phyloP scores from a whole-genome alignment of 2,888 invertebrate species.

The Leptinotarsa haldemani region DNA sequence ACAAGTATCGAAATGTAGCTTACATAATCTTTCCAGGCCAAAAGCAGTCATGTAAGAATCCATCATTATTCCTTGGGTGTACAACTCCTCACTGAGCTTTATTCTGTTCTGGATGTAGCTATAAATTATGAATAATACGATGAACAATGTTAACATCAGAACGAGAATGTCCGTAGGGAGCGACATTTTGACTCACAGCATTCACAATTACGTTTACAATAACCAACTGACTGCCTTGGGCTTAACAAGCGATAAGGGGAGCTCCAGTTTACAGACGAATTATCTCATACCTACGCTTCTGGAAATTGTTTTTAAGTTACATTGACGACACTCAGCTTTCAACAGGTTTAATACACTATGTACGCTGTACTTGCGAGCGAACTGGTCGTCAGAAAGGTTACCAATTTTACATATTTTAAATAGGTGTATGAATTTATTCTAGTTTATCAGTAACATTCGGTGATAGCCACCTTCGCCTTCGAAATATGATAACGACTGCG shows the following conservation, averaged over 20 bases:
- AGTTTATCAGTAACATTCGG: background rate
- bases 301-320: conserved; percentile 8
- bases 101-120: conserved; percentile 49
- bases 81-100: conserved; percentile 37
- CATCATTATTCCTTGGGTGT: conserved; percentile 19
- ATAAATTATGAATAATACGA: conserved; percentile 49
- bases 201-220: conserved; percentile 3
- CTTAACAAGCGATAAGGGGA: background rate
- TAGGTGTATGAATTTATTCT: background rate
- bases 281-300: conserved; percentile 21
- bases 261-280: background rate
- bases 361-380: background rate
- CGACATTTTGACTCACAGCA: conserved; percentile 37
- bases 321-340: background rate
- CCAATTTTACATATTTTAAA: background rate
- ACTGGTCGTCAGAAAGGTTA: background rate
- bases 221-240: background rate
- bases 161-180: conserved; percentile 43
- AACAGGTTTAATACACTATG: background rate
- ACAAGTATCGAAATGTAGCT: background rate
- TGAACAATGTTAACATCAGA: conserved; percentile 46
- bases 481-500: background rate
- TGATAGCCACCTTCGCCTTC: background rate
- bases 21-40: conserved; percentile 17
- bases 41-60: conserved; percentile 30